phyloP scores from a whole-genome alignment of 2,888 invertebrate species.

The Pycnomerus fuliginosus region DNA sequence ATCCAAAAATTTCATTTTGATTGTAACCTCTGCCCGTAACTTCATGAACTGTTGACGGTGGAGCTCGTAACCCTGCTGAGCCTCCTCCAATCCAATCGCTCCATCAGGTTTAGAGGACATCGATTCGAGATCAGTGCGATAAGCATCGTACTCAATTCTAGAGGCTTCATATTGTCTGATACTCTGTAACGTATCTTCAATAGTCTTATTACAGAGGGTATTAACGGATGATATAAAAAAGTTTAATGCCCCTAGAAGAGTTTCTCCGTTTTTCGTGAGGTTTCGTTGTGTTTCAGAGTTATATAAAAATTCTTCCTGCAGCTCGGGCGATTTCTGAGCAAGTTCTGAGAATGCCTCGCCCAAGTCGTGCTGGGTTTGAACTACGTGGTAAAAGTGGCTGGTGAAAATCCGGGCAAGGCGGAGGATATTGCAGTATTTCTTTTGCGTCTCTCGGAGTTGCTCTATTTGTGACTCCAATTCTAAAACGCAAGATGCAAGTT shows the following conservation, averaged over 20 bases:
- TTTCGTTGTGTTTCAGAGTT: conserved; percentile 96
- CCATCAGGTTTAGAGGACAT: conserved; percentile 66
- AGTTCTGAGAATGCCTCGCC: conserved; percentile 94
- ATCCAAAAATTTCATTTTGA: conserved; percentile 94
- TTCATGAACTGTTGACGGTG: conserved; percentile 92
- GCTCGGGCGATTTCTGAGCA: conserved; percentile 93
- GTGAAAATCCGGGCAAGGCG: conserved; percentile 83
- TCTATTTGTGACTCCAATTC: conserved; percentile 95
- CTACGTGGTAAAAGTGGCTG: conserved; percentile 85
- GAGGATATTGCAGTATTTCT: conserved; percentile 86
- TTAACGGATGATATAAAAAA: conserved; percentile 96
- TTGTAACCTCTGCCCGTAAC: conserved; percentile 87
- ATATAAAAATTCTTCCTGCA: conserved; percentile 91
- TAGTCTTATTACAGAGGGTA: conserved; percentile 96
- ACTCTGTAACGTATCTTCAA: conserved; percentile 88
- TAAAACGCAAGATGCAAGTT: conserved; percentile 36
- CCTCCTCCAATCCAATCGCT: conserved; percentile 69
- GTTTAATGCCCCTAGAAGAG: conserved; percentile 87
- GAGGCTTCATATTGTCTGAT: conserved; percentile 76
- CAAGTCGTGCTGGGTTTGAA: conserved; percentile 81
- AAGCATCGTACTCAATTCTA: conserved; percentile 95
- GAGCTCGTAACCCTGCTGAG: conserved; percentile 77
- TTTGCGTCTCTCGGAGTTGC: conserved; percentile 87
- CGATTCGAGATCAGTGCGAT: conserved; percentile 89
- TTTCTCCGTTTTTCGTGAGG: conserved; percentile 90